Evolutionary conservation across 2,113 vertebrate genomes (phyloP), one percentile per base, ranked within the genome.

Genomic region (Syngnathus floridae): DNA sequence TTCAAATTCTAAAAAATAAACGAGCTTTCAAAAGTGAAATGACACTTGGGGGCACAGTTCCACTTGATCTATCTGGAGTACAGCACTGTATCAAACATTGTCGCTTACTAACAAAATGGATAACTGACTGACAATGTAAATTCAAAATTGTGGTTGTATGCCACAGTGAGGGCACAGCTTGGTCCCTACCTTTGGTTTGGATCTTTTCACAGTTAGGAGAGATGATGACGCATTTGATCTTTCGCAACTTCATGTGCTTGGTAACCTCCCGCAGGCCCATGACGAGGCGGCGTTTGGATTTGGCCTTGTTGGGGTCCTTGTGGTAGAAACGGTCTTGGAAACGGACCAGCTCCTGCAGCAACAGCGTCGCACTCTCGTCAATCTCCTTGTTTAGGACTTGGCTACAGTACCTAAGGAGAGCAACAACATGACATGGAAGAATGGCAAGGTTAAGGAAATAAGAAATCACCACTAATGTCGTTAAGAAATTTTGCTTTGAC

Each of bases 181-280:
- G 40, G 9, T 12, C 11, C 2, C 11, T 66, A 97, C 97, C 97
- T 93, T 99, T 98, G 58, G 97, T 94, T 76, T 98, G 96, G 71
- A 98, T 98, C 90, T 98, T 99, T 85, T 99, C 97, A 11, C 97
- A 99, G 89, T 99, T 99, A 52, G 97, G 97, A 61, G 97, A 99
- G 84, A 99, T 98, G 78, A 99, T 94, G 2, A 99, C 95, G 78
- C 96, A 98, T 66, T 95, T 97, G 64, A 99, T 98, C 88, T 97
- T 98, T 63, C 91, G 92, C 26, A 98, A 76, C 69, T 97, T 98
- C 97, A 99, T 97, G 78, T 99, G 96, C 64, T 99, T 99, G 5
- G 96, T 99, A 73, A 99, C 97, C 75, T 99, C 97, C 40, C 97
- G 80, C 14, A 99, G 89, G 1, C 97, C 97, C 97, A 99, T 98